A percentile compares a stretch with the other conserved stretches of the same genome.
phyloP scores from a whole-genome alignment of 2,113 vertebrate species.

The Hippocampus guttulatus region DNA sequence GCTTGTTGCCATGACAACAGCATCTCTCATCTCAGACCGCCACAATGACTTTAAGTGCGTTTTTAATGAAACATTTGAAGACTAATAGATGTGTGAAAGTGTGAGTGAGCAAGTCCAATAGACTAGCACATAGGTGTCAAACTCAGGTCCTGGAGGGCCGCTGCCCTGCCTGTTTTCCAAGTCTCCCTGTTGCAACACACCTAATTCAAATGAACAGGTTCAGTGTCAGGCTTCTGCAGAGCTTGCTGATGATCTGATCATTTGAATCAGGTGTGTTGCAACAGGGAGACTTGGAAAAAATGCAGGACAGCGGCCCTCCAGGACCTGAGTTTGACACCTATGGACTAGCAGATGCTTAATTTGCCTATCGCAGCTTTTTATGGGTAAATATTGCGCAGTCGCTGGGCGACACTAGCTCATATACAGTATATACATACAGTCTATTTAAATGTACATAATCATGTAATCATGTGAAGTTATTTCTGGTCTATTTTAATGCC shows the following conservation, averaged over 20 bases:
- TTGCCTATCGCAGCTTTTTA: slow-evolving; percentile 15
- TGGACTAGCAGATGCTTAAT: slow-evolving; percentile 4
- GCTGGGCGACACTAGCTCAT: slow-evolving; percentile 58
- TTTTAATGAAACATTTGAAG: slow-evolving; percentile 5
- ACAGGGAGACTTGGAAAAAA: no score
- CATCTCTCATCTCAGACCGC: background rate
- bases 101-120: slow-evolving; percentile 23
- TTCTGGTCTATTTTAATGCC: slow-evolving; percentile 40
- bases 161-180: no score
- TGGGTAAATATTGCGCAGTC: slow-evolving; percentile 44
- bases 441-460: slow-evolving; percentile 44
- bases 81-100: slow-evolving; percentile 12
- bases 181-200: no score
- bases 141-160: no score
- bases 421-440: slow-evolving; percentile 5
- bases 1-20: background rate
- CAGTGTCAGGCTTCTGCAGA: no score
- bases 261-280: no score
- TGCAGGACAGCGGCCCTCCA: no score
- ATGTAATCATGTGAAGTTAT: slow-evolving; percentile 15
- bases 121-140: no score
- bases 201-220: no score
- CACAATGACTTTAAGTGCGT: slow-evolving; percentile 14
- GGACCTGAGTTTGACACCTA: no score
- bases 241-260: no score